Evolutionary conservation across 2,888 invertebrate species (phyloP).

Genomic region (Listrodromus nycthemerus): DNA sequence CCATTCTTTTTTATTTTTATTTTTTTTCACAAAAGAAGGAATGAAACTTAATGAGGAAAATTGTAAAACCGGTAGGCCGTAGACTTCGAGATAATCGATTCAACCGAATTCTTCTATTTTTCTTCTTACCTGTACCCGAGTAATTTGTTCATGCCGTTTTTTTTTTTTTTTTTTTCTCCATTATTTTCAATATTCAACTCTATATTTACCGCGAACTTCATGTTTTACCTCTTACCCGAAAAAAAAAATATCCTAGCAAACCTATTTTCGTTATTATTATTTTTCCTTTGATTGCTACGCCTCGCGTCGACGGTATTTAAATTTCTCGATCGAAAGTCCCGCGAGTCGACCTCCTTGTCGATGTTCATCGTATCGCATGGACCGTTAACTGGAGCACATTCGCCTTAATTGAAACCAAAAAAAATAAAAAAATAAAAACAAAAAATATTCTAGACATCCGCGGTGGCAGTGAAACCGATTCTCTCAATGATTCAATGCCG

Average conservation of each 20-base stretch:
- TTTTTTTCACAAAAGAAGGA: slow-evolving; percentile 33
- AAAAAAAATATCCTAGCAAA: not conserved
- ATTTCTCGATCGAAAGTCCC: slow-evolving; percentile 21
- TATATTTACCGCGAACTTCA: not conserved
- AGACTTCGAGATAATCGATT: not conserved
- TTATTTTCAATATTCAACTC: not conserved
- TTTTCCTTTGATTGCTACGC: not conserved
- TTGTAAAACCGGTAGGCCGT: not conserved
- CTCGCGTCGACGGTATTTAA: slow-evolving; percentile 3
- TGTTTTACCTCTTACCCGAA: not conserved
- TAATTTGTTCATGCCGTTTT: not conserved
- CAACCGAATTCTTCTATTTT: not conserved
- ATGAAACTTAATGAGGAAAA: slow-evolving; percentile 7
- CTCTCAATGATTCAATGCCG: slow-evolving; percentile 58
- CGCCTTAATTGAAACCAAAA: slow-evolving; percentile 29
- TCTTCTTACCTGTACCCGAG: not conserved
- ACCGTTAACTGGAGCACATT: slow-evolving; percentile 39
- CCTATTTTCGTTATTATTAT: not conserved
- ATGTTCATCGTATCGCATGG: slow-evolving; percentile 12
- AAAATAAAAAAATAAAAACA: slow-evolving; percentile 25
- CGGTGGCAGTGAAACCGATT: slow-evolving; percentile 62
- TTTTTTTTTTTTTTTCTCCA: not conserved
- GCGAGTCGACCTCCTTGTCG: slow-evolving; percentile 7
- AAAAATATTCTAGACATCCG: slow-evolving; percentile 1
- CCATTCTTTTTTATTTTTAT: no score